A percentile compares a stretch with the other conserved stretches of the same genome.
Conservation (phyloP, 2,797 vertebrate genomes). For the Sandelia bainsii region DNA sequence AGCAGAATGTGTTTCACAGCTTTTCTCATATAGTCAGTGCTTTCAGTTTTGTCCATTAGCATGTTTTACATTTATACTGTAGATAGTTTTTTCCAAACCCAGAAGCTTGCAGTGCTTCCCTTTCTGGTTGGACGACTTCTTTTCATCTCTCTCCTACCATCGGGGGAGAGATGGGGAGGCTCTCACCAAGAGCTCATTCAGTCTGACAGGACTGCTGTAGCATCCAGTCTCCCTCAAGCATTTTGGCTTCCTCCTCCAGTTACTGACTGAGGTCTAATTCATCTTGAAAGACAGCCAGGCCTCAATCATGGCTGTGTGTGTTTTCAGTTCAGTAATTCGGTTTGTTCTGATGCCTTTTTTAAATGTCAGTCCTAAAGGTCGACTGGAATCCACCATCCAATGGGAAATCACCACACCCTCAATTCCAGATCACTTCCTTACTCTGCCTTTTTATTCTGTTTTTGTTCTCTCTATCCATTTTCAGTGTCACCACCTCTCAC, state of each 20-base stretch:
- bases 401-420: constrained; percentile 48
- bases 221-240: constrained; percentile 67
- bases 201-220: constrained; percentile 71
- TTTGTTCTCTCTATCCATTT: neutral
- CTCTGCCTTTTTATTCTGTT: constrained; percentile 30
- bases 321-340: constrained; percentile 47
- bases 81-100: constrained; percentile 4
- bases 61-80: constrained; percentile 5
- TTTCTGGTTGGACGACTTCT: constrained; percentile 52
- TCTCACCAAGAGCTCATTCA: constrained; percentile 57
- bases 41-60: neutral
- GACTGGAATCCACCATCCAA: constrained; percentile 45
- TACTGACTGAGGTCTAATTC: constrained; percentile 65
- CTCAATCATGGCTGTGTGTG: constrained; percentile 43
- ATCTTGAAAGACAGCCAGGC: constrained; percentile 69
- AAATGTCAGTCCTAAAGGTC: constrained; percentile 79
- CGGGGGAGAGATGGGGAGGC: too few relatives aligned
- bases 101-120: constrained; percentile 14
- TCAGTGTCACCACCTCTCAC: neutral
- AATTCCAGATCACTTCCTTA: constrained; percentile 36
- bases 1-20: neutral
- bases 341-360: constrained; percentile 61
- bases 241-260: constrained; percentile 64
- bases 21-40: neutral
- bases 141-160: constrained; percentile 21